Conservation (phyloP, 2,888 invertebrate species). For the Lamellibrachia satsuma region DNA sequence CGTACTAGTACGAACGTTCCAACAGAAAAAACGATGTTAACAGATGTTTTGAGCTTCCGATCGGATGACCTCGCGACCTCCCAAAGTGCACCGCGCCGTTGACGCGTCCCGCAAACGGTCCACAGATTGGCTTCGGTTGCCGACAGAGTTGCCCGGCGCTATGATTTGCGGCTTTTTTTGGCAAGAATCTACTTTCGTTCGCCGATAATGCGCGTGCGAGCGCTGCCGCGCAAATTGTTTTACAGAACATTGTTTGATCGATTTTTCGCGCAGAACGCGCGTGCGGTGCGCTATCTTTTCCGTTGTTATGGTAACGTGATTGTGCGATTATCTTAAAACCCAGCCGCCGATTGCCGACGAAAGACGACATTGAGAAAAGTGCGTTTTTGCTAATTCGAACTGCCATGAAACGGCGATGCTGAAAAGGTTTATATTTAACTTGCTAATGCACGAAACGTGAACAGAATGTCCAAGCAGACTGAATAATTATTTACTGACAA, state of each 20-base stretch:
- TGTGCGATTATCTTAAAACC: constrained; percentile 17
- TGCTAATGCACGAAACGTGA: neutral
- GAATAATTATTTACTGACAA: neutral
- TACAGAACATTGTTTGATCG: constrained; percentile 3
- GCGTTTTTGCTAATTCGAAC: constrained; percentile 1
- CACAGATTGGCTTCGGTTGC: neutral
- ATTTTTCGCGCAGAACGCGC: constrained; percentile 5
- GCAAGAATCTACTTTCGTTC: neutral
- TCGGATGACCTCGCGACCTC: neutral
- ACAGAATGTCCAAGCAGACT: neutral
- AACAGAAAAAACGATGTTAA: neutral
- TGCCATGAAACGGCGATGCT: neutral
- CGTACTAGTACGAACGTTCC: too few relatives aligned
- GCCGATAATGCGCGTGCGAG: constrained; percentile 10
- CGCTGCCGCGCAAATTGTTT: constrained; percentile 4
- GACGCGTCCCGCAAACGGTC: neutral
- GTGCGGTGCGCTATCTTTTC: constrained; percentile 9
- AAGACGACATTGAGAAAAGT: neutral
- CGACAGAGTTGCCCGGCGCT: neutral
- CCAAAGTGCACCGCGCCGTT: neutral
- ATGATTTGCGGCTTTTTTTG: neutral
- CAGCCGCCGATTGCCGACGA: neutral
- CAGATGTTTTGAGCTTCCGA: neutral
- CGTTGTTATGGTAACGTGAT: constrained; percentile 11
- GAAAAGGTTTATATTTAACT: neutral